phyloP scores from a whole-genome alignment of 1,140 invertebrate species.

The Heliconius congener region DNA sequence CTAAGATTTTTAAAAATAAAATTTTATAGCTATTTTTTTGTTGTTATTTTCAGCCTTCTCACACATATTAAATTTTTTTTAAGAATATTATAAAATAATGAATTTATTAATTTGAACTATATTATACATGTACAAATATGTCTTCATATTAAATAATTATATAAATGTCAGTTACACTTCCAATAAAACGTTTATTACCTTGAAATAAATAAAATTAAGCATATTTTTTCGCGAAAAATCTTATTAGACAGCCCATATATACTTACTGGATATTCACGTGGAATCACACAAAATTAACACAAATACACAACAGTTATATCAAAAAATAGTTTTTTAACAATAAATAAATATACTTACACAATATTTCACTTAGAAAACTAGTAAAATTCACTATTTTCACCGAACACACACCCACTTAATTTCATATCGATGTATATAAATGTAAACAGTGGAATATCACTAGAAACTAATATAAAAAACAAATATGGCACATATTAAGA shows the following conservation, averaged over 20 bases:
- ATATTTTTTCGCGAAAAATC: not conserved
- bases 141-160: not conserved
- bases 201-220: not conserved
- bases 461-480: conserved; percentile 24
- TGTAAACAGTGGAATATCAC: conserved; percentile 8
- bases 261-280: conserved; percentile 3
- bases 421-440: conserved; percentile 19
- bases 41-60: not conserved
- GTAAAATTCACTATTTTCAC: conserved; percentile 21
- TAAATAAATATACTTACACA: not conserved
- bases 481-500: conserved; percentile 37
- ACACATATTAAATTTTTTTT: too few relatives aligned
- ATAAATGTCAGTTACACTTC: not conserved
- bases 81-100: too few relatives aligned
- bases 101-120: not conserved
- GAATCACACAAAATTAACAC: not conserved
- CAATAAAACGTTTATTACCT: not conserved
- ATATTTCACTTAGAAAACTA: conserved; percentile 12
- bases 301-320: not conserved
- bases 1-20: too few relatives aligned
- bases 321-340: not conserved
- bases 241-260: not conserved
- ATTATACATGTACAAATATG: not conserved
- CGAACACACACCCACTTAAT: conserved; percentile 39
- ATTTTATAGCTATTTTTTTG: too few relatives aligned